Evolutionary conservation across 2,113 vertebrate species (phyloP), one percentile per base, ranked within the genome.

Genomic region (Rhombomys opimus): DNA sequence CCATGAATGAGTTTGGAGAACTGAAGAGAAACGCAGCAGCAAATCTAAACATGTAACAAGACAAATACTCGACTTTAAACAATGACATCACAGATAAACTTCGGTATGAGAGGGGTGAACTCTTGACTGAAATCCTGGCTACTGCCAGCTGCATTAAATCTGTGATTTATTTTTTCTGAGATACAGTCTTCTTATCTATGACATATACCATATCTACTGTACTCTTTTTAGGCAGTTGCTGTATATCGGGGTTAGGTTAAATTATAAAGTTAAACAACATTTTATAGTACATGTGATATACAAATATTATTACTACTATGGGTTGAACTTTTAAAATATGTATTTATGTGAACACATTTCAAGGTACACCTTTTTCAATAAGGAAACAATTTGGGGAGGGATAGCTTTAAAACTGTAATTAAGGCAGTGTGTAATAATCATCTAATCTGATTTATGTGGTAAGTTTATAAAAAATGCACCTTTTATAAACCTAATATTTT

Each of bases 401-500:
- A 87, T 94, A 38, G 65, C 73, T 93, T 73, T 67, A 95, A 91
- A 94, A 87, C 35, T 85, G 3, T 93, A 89, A 95, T 95, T 96
- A 89, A 91, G 89, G 94, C 81, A 96, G 75, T 84, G 57, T 96
- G 91, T 93, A 77, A 90, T 89, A 95, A 65, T 93, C 38, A 96
- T 68, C 72, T 89, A 84, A 87, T 96, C 50, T 95, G 68, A 52
- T 78, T 46, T 96, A 87, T 70, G 84, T 91, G 87, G 73, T 72
- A 94, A 89, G 63, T 94, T 91, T 94, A 72, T 78, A 92, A 50
- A 77, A 80, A 92, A 73, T 86, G 14, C 12, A 89, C 52, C 57
- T 87, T 94, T 94, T 82, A 17, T 89, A 95, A 96, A 89, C 9
- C 46, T 54, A 59, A 78, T 93, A 46, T 91, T 92, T 93, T 76